These are phyloP conservation scores for Pasiphila rectangulata DNA, from an alignment of 2,888 invertebrate species.

Conservation along the genomic window DNA sequence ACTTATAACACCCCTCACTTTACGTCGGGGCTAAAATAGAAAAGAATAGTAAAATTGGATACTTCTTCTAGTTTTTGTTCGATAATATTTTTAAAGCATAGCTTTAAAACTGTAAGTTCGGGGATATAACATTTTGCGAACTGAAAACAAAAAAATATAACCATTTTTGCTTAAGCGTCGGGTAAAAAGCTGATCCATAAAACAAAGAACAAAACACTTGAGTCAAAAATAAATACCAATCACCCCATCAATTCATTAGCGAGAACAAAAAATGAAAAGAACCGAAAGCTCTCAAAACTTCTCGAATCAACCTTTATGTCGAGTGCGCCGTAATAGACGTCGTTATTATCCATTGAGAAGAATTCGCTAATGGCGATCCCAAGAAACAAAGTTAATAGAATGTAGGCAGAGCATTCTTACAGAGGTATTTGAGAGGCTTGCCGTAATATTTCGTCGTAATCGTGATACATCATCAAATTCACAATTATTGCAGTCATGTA, in stretches of 20 bases:
- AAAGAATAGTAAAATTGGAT: no score
- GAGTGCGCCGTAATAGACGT: constrained; percentile 35
- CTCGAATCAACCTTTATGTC: constrained; percentile 35
- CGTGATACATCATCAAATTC: no score
- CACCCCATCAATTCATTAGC: constrained; percentile 22
- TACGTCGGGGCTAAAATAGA: no score
- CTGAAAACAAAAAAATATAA: no score
- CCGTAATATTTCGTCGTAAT: neutral
- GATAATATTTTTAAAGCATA: no score
- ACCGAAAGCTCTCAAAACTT: constrained; percentile 30
- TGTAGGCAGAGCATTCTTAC: constrained; percentile 27
- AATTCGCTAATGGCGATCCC: constrained; percentile 37
- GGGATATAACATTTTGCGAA: no score
- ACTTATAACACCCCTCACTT: no score
- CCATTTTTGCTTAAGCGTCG: no score
- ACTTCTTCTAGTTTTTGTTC: no score
- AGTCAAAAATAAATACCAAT: constrained; percentile 8
- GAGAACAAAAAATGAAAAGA: constrained; percentile 26
- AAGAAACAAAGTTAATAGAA: constrained; percentile 39
- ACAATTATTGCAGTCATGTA: no score
- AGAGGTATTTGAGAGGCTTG: neutral
- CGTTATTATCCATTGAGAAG: constrained; percentile 32
- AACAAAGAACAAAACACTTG: neutral
- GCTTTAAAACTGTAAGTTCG: no score
- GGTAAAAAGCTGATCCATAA: no score